A percentile compares a stretch with the other conserved stretches of the same genome.
phyloP scores from a whole-genome alignment of 1,140 invertebrate genomes.

The Sinonovacula constricta region DNA sequence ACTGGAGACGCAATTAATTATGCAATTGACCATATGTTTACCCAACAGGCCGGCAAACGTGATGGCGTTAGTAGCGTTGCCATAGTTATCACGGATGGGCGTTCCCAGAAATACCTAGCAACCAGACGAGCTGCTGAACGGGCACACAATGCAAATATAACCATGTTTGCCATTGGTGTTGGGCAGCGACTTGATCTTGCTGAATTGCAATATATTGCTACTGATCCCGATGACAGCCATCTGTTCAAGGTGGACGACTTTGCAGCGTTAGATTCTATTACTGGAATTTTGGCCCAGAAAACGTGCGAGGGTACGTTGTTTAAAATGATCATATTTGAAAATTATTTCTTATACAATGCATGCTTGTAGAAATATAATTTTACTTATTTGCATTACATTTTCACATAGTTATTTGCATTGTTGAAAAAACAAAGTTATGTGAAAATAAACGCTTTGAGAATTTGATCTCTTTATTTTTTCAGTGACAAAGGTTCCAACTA shows the following conservation, averaged over 20 bases:
- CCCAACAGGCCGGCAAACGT: slow-evolving; percentile 48
- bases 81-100: slow-evolving; percentile 62
- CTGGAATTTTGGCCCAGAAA: slow-evolving; percentile 51
- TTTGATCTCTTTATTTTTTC: too few relatives aligned
- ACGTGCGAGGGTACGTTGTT: slow-evolving; percentile 52
- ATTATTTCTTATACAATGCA: too few relatives aligned
- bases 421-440: too few relatives aligned
- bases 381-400: too few relatives aligned
- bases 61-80: slow-evolving; percentile 38
- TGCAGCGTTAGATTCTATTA: slow-evolving; percentile 51
- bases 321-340: too few relatives aligned
- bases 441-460: too few relatives aligned
- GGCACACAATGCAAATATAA: slow-evolving; percentile 35
- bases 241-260: slow-evolving; percentile 54
- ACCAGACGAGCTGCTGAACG: slow-evolving; percentile 31
- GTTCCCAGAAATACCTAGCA: slow-evolving; percentile 32
- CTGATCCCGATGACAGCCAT: slow-evolving; percentile 40
- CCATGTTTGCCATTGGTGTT: slow-evolving; percentile 56
- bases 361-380: too few relatives aligned
- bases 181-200: slow-evolving; percentile 33
- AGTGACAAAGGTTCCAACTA: too few relatives aligned
- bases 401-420: too few relatives aligned
- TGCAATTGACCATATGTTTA: slow-evolving; percentile 54
- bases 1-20: slow-evolving; percentile 51
- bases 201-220: slow-evolving; percentile 55